These are phyloP conservation scores for Glossophaga mutica DNA, from an alignment of 2,797 vertebrate genomes.

Conservation along the genomic window DNA sequence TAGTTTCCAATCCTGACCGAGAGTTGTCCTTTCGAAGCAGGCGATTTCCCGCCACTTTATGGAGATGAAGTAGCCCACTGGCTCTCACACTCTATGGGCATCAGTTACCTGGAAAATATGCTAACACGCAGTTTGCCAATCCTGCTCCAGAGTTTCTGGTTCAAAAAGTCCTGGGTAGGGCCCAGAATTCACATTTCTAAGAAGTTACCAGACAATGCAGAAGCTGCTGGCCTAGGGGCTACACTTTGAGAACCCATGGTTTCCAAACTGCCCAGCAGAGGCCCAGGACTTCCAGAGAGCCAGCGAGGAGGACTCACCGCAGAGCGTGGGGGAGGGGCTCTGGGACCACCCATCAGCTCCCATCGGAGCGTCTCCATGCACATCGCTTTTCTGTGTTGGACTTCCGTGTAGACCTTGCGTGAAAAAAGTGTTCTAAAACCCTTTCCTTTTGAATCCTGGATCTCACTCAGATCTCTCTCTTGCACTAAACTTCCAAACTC, in stretches of 20 bases:
- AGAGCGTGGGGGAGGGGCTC: not conserved
- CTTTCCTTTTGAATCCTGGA: not conserved
- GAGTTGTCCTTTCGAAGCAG: not conserved
- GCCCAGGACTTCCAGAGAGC: not conserved
- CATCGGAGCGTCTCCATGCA: not conserved
- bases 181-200: not conserved
- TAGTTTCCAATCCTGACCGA: not conserved
- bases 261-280: not conserved
- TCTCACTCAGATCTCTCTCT: not conserved
- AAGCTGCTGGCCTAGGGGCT: not conserved
- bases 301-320: not conserved
- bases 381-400: not conserved
- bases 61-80: not conserved
- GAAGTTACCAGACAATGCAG: not conserved
- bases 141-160: not conserved
- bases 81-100: not conserved
- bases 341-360: not conserved
- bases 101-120: not conserved
- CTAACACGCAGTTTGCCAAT: not conserved
- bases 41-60: not conserved
- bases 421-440: not conserved
- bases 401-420: not conserved
- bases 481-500: not conserved
- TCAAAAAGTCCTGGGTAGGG: not conserved
- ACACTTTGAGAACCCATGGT: not conserved